A percentile compares a stretch with the other conserved stretches of the same genome.
These are phyloP conservation scores for Heliconius eleuchia DNA, from an alignment of 1,140 invertebrate species.

Conservation along the genomic window DNA sequence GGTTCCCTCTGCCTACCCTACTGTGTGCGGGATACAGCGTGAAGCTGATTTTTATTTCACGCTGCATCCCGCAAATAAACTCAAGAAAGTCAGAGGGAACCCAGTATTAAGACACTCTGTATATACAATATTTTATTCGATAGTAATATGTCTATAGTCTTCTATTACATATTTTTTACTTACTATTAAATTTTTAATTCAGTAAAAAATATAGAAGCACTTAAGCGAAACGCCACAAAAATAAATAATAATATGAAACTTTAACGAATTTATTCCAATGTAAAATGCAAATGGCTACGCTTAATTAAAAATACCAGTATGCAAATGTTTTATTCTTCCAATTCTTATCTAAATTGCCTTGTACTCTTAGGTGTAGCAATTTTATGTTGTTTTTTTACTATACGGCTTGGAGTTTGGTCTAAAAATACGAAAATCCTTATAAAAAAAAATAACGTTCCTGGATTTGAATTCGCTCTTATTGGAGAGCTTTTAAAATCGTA, in stretches of 20 bases:
- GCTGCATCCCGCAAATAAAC: background rate
- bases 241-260: background rate
- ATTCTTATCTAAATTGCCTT: conserved; percentile 17
- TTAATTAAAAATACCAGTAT: conserved; percentile 34
- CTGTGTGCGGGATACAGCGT: too few relatives aligned
- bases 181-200: background rate
- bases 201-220: background rate
- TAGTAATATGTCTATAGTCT: too few relatives aligned
- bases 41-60: too few relatives aligned
- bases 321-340: conserved; percentile 25
- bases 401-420: too few relatives aligned
- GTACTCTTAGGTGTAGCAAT: background rate
- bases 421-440: too few relatives aligned
- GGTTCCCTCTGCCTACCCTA: too few relatives aligned
- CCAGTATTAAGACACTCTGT: background rate
- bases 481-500: too few relatives aligned
- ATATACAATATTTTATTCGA: background rate
- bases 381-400: background rate
- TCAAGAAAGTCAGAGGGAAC: background rate
- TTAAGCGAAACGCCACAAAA: background rate
- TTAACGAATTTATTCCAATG: conserved; percentile 29
- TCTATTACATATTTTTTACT: too few relatives aligned
- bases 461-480: too few relatives aligned
- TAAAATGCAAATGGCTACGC: conserved; percentile 24
- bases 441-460: too few relatives aligned